Conservation (phyloP, 1,140 invertebrate genomes). For the Drosophila varians region DNA sequence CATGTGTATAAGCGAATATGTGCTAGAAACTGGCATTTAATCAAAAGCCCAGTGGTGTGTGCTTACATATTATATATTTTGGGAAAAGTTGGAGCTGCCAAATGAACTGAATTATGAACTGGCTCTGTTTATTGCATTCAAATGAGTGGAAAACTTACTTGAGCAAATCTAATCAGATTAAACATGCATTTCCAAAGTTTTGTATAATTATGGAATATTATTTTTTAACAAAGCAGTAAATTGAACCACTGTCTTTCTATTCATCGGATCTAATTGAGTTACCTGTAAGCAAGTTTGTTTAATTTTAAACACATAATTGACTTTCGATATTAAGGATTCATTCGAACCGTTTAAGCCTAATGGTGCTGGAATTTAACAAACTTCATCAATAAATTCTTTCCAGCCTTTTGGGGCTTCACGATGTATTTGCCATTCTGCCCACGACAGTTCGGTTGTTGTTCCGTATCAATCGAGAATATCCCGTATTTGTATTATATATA, state of each 20-base stretch:
- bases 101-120: slow-evolving; percentile 16
- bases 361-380: slow-evolving; percentile 1
- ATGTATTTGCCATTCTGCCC: slow-evolving; percentile 35
- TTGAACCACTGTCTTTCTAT: not conserved
- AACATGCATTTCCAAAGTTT: not conserved
- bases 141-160: slow-evolving; percentile 3
- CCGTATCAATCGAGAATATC: slow-evolving; percentile 30
- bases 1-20: slow-evolving; percentile 7
- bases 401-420: slow-evolving; percentile 14
- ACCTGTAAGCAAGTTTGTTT: too few relatives aligned
- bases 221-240: not conserved
- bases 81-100: slow-evolving; percentile 4
- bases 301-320: too few relatives aligned
- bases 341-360: slow-evolving; percentile 29
- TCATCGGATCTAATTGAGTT: too few relatives aligned
- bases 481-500: slow-evolving; percentile 36
- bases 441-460: slow-evolving; percentile 45
- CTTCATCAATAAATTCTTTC: slow-evolving; percentile 26
- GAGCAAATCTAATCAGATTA: slow-evolving; percentile 15
- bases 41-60: slow-evolving; percentile 36
- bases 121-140: slow-evolving; percentile 9
- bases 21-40: slow-evolving; percentile 62
- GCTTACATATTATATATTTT: slow-evolving; percentile 3
- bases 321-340: too few relatives aligned
- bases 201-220: not conserved